A percentile compares a stretch with the other conserved stretches of the same genome.
Evolutionary conservation across 2,888 invertebrate species (phyloP).

Genomic region (Penaeus monodon): DNA sequence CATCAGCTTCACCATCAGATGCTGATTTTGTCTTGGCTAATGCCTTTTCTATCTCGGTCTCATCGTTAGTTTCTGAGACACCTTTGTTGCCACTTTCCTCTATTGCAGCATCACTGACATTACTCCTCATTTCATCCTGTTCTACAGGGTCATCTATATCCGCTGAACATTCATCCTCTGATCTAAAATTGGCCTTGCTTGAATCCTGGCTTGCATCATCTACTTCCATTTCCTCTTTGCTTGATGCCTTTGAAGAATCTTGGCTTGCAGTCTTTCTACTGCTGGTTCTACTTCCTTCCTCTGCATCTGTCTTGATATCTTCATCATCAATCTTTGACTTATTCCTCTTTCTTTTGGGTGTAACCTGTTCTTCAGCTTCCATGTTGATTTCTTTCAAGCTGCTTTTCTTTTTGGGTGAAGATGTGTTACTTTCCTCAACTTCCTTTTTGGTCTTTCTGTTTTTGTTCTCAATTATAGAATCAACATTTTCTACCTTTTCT

Average conservation of each 20-base stretch:
- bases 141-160: constrained; percentile 14
- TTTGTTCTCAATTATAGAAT: not conserved
- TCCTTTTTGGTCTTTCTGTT: not conserved
- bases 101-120: constrained; percentile 16
- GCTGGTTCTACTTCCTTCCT: not conserved
- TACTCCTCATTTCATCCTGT: not conserved
- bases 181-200: constrained; percentile 16
- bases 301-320: not conserved
- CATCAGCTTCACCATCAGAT: constrained; percentile 6
- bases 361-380: not conserved
- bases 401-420: not conserved
- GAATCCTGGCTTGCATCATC: constrained; percentile 10
- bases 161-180: constrained; percentile 23
- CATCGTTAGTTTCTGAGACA: not conserved
- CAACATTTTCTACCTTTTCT: not conserved
- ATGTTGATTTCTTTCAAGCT: not conserved
- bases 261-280: not conserved
- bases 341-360: not conserved
- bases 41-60: not conserved
- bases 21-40: not conserved
- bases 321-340: not conserved
- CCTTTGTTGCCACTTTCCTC: not conserved
- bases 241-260: too few relatives aligned
- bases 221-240: not conserved
- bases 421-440: not conserved